Base-by-base conservation (phyloP, 30 jellyfish, hydroid and myxozoan genomes). In the Clytia hemisphaerica region DNA sequence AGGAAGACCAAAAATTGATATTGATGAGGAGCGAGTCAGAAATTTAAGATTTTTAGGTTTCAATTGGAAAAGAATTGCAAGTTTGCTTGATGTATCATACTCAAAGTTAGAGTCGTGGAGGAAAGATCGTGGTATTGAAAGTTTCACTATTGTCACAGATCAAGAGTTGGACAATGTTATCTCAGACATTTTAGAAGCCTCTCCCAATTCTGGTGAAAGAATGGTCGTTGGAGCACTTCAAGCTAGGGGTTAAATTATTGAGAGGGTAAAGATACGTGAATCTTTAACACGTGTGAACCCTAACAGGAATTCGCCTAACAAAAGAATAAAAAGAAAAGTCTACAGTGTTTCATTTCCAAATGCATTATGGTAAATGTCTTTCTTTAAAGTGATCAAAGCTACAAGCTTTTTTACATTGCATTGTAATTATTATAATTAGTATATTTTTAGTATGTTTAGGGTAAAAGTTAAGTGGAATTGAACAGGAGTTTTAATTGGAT, bases 211-310 rank as follows among this genome's bases (percentile, higher is more conserved):
- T 25, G 71, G 71, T 4, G 71, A 58, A 22, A 25, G 71, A 25
- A 10, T 58, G 55, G 29, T 58, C 49, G 18, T 58, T 22, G 71
- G 71, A 4, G 71, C 71, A 58, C 55, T 58, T 6, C 57, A 19
- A 33, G 19, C 63, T 49, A 28, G 18, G 4, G 63, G 63, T n/a
- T 4, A n/a, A 6, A 6, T 6, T 33, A 33, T 58, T 6, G 49
- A 58, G 29, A 6, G 47, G 29, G 47, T 5, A 58, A 22, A 26
- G 29, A 6, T 22, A 46, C 4, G 71, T 19, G 57, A 25, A 19
- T 10, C 71, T 6, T 18, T 58, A 10, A 44, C 24, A 58, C 24
- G 71, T 19, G 15, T 58, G 49, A 46, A 58, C 18, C 71, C 63
- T 4, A 33, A n/a, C 25, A 33, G 63, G 18, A 49, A 33, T 6